phyloP scores from a whole-genome alignment of 2,113 vertebrate genomes.

The Microtus richardsoni region DNA sequence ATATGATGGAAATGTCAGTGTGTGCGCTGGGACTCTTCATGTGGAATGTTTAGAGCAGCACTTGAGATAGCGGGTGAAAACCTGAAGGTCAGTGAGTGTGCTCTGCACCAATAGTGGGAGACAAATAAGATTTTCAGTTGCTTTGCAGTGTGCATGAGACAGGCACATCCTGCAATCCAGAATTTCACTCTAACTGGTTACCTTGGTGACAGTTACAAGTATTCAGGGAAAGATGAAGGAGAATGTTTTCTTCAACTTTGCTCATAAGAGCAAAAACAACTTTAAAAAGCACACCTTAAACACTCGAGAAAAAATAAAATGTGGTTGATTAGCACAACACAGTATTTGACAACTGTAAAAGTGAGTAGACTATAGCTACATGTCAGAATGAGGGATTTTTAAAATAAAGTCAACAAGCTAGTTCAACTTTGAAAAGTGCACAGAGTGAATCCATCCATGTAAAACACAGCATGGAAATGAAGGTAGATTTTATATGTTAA shows the following conservation, averaged over 20 bases:
- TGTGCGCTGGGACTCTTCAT: neutral
- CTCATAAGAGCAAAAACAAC: neutral
- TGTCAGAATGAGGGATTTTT: neutral
- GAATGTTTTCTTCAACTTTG: neutral
- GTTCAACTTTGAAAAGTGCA: neutral
- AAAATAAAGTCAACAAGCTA: neutral
- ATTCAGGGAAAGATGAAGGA: neutral
- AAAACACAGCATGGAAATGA: neutral
- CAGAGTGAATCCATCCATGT: neutral
- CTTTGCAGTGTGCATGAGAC: neutral
- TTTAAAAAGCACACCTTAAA: neutral
- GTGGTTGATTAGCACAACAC: neutral
- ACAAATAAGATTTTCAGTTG: neutral
- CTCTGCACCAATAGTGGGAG: neutral
- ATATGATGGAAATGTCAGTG: neutral
- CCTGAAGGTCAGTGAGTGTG: neutral
- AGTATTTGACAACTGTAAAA: neutral
- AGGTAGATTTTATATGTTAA: neutral
- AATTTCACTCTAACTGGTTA: slow-evolving; percentile 8
- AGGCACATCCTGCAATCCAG: neutral
- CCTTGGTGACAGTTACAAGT: neutral
- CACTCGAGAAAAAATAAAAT: neutral
- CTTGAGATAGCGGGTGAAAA: neutral
- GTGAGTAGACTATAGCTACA: neutral
- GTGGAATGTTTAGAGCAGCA: neutral